Evolutionary conservation across 2,113 vertebrate genomes (phyloP).

Genomic region (Tretioscincus oriximinensis): DNA sequence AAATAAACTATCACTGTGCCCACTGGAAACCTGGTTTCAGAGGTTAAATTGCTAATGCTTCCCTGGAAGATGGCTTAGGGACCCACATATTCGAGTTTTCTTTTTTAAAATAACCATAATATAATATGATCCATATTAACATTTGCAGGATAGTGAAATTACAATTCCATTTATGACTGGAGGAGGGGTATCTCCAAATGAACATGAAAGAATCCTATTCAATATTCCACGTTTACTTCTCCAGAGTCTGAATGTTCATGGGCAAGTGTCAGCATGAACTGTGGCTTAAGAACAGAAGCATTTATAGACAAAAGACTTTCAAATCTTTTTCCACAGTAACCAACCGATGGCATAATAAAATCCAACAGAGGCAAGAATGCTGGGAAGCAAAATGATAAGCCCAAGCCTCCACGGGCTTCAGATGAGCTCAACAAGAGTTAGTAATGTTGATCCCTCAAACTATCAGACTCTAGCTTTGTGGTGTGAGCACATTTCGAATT

Average conservation of each 20-base stretch:
- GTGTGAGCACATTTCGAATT: constrained; percentile 47
- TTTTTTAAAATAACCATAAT: neutral
- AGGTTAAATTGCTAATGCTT: too few relatives aligned
- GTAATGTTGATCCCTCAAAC: constrained; percentile 13
- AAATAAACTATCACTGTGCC: too few relatives aligned
- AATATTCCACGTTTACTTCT: neutral
- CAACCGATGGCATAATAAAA: neutral
- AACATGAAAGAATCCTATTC: neutral
- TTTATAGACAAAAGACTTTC: neutral
- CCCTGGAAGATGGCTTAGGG: too few relatives aligned
- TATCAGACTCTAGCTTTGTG: constrained; percentile 16
- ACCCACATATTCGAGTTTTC: too few relatives aligned
- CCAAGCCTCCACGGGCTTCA: constrained; percentile 35
- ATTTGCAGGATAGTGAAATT: neutral
- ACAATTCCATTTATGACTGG: neutral
- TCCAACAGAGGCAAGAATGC: constrained; percentile 4
- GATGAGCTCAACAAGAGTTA: constrained; percentile 51
- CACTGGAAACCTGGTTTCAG: too few relatives aligned
- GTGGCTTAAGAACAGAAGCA: constrained; percentile 9
- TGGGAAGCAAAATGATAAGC: constrained; percentile 31
- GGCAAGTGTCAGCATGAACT: constrained; percentile 20
- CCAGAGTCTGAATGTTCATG: constrained; percentile 24
- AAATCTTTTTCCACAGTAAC: neutral
- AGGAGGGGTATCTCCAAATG: neutral
- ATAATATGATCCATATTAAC: neutral